A percentile compares a stretch with the other conserved stretches of the same genome.
These are phyloP conservation scores for Neomonachus schauinslandi DNA, from an alignment of 2,113 vertebrate species.

Conservation along the genomic window DNA sequence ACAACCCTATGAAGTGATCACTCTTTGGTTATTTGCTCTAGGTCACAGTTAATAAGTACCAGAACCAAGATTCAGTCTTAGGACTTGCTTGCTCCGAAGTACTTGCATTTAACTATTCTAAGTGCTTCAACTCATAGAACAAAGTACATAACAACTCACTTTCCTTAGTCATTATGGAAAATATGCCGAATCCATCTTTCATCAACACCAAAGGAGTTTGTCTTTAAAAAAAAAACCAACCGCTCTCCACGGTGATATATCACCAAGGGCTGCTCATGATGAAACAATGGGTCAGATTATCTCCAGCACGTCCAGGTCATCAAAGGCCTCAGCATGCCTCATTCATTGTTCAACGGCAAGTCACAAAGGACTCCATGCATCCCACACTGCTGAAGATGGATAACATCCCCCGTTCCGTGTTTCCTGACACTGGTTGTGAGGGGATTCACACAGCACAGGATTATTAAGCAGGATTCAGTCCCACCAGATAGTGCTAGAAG, in stretches of 20 bases:
- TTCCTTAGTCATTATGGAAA: slow-evolving; percentile 32
- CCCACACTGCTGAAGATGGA: neutral
- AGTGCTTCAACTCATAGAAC: neutral
- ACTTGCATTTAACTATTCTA: neutral
- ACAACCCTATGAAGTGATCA: neutral
- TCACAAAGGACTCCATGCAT: neutral
- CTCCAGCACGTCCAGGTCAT: neutral
- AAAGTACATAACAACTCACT: slow-evolving; percentile 48
- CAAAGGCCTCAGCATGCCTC: neutral
- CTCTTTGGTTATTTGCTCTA: neutral
- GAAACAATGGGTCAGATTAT: slow-evolving; percentile 37
- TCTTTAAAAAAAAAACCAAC: neutral
- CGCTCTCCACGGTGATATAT: neutral
- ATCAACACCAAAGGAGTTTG: slow-evolving; percentile 22
- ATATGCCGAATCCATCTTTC: slow-evolving; percentile 55
- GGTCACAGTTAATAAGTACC: neutral
- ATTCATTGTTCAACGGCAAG: neutral
- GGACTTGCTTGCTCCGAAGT: neutral
- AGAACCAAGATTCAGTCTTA: neutral
- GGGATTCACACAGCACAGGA: neutral
- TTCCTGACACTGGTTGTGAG: neutral
- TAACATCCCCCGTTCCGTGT: neutral
- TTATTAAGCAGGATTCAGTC: neutral
- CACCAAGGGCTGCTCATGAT: neutral
- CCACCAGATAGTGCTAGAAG: neutral